phyloP scores from a whole-genome alignment of 1,140 invertebrate genomes.

The Zaprionus tsacasi region DNA sequence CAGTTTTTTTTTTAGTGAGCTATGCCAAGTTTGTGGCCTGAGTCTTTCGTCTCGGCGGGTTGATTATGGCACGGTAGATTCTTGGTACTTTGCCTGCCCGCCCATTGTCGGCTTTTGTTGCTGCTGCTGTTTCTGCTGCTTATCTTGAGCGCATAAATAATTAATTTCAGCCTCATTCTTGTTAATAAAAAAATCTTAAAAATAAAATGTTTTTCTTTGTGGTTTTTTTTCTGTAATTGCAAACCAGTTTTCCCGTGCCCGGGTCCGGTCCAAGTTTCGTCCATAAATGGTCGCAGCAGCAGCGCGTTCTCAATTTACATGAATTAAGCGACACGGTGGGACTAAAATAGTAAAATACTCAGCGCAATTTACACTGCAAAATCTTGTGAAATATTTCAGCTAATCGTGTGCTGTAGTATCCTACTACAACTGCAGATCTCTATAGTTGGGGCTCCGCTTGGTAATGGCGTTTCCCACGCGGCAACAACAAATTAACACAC shows the following conservation, averaged over 20 bases:
- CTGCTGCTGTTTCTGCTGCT: conserved; percentile 17
- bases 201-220: conserved; percentile 53
- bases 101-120: conserved; percentile 42
- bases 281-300: conserved; percentile 64
- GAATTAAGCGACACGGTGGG: conserved; percentile 43
- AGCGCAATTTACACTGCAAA: conserved; percentile 57
- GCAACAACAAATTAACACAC: conserved; percentile 28
- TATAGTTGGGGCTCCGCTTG: background rate
- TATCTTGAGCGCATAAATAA: conserved; percentile 77
- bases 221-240: conserved; percentile 50
- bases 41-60: conserved; percentile 45
- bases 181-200: conserved; percentile 57
- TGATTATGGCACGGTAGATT: conserved; percentile 34
- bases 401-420: conserved; percentile 47
- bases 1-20: conserved; percentile 31
- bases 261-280: conserved; percentile 42
- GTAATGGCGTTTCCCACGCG: conserved; percentile 41
- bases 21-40: conserved; percentile 56
- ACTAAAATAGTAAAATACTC: conserved; percentile 26
- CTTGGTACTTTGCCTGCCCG: conserved; percentile 31
- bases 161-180: conserved; percentile 71
- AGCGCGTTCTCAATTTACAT: conserved; percentile 68
- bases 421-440: background rate
- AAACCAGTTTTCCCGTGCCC: conserved; percentile 59
- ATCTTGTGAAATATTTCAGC: conserved; percentile 71